These are phyloP conservation scores for Dipodomys ordii DNA, from an alignment of 2,113 vertebrate genomes.

Conservation along the genomic window DNA sequence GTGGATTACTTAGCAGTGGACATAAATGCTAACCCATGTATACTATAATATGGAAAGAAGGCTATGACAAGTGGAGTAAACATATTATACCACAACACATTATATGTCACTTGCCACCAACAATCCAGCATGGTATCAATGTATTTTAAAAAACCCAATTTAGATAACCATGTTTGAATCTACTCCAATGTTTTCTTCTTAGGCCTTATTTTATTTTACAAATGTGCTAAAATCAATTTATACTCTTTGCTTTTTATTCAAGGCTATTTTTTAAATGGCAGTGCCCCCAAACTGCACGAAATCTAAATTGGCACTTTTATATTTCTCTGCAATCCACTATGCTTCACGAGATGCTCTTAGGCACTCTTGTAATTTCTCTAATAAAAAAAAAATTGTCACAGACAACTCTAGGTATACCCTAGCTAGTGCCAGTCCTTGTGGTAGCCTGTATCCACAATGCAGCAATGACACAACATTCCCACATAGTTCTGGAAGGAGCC, in stretches of 20 bases:
- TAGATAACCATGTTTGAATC: background rate
- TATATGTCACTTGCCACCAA: background rate
- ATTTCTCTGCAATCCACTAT: background rate
- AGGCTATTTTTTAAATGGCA: background rate
- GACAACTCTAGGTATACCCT: background rate
- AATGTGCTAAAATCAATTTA: background rate
- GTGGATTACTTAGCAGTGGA: background rate
- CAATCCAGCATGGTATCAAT: background rate
- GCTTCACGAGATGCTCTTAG: background rate
- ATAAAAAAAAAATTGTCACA: background rate
- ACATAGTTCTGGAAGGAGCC: too few relatives aligned
- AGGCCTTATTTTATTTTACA: background rate
- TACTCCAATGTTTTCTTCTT: background rate
- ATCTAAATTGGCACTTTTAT: conserved; percentile 2
- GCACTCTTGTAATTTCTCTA: background rate
- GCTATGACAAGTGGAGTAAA: background rate
- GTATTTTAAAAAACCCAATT: background rate
- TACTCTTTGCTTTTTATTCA: background rate
- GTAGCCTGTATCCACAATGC: background rate
- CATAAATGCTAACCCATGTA: background rate
- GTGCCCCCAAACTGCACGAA: background rate
- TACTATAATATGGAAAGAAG: background rate
- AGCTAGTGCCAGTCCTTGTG: background rate
- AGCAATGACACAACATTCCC: background rate
- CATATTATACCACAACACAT: background rate